Base-by-base conservation (phyloP, 2,888 invertebrate genomes). In the Xylophagus ater region DNA sequence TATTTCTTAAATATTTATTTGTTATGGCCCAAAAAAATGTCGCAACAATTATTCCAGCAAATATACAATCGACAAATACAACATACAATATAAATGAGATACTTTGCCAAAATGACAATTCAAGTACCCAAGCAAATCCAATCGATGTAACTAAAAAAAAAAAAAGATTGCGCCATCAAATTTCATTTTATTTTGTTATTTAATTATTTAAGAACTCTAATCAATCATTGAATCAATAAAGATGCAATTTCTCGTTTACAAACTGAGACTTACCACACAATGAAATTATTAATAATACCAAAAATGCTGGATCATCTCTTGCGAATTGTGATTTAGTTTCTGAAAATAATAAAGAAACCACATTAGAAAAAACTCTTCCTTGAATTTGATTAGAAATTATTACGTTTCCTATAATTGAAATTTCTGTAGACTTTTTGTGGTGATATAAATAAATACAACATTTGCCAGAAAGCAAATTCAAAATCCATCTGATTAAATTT, bases 381-480 rank as follows among this genome's bases (percentile, higher is more conserved):
- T 25, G 19, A 12, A 18, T 32, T 15, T n/a, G 6, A 2, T 23
- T 14, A 7, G 7, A 23, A 12, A 14, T 40, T 32, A 28, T 74
- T 70, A 89, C 93, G 88, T 77, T 98, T 97, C 60, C 97, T 80
- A 70, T 94, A 94, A 57, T 92, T 86, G 64, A 94, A 96, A 68
- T 96, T 94, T 59, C 93, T 77, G 61, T 93, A 93, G 24, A 98
- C 93, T 74, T 92, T 94, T 57, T 96, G 94, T 12, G 97, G 97
- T 1, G 92, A 74, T 40, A 86, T 74, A 58, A 98, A 87, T 46
- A 98, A 69, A 62, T 94, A 94, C 0, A 94, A 65, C 90, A 97
- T 96, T 73, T 98, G 97, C 97, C 97, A 98, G n/a, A 85, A 70
- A 0, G 97, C 97, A 69, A 93, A 97, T 62, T 98, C 94, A 68